Percentiles rank a stretch among this genome's conserved stretches.
Conservation (phyloP, 2,113 vertebrate genomes). For the Pelecanus crispus region DNA sequence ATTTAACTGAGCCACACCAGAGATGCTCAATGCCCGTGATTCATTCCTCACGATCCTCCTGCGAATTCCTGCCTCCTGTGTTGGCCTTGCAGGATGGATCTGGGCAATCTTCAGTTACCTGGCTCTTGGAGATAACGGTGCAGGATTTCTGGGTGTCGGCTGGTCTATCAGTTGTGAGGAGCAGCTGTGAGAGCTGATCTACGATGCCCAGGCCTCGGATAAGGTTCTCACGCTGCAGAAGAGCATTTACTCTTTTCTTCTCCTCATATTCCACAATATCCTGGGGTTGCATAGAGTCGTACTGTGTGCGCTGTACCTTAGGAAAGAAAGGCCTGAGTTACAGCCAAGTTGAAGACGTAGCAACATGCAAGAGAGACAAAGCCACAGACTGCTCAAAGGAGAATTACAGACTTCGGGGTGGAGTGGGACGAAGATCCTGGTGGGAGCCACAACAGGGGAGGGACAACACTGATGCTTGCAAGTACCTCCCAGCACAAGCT, state of each 20-base stretch:
- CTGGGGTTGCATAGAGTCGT: constrained; percentile 67
- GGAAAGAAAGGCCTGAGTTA: background rate
- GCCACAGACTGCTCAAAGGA: background rate
- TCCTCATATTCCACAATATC: constrained; percentile 73
- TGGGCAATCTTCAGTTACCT: constrained; percentile 17
- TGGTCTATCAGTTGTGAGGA: background rate
- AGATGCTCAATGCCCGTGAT: background rate
- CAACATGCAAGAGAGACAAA: accelerated
- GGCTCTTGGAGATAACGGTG: background rate
- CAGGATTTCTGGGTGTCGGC: background rate
- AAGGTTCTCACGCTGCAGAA: constrained; percentile 66
- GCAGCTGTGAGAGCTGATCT: constrained; percentile 57
- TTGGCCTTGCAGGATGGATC: background rate
- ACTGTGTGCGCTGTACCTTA: background rate
- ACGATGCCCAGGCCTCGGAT: constrained; percentile 68
- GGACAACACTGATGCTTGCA: background rate
- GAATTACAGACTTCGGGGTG: background rate
- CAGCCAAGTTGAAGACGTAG: background rate
- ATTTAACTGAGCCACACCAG: background rate
- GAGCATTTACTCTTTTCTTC: constrained; percentile 54
- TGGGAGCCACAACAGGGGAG: background rate
- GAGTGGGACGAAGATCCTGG: background rate
- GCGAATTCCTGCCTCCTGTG: background rate
- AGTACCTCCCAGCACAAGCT: background rate
- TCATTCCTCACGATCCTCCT: background rate